These are phyloP conservation scores for Lucilia sericata DNA, from an alignment of 1,140 invertebrate species.

Conservation along the genomic window DNA sequence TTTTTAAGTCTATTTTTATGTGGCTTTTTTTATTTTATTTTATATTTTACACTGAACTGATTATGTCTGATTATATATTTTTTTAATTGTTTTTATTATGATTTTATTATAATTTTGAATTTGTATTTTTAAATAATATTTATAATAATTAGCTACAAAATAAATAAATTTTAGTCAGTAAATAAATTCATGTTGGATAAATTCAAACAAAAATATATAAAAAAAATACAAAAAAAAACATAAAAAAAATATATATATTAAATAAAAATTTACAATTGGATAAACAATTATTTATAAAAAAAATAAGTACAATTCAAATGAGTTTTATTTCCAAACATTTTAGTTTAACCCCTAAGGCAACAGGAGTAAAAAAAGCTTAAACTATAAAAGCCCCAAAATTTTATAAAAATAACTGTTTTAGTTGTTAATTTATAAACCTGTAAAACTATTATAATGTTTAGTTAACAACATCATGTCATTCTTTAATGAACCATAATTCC, in stretches of 20 bases:
- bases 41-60: conserved; percentile 18
- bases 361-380: too few species aligned
- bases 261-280: conserved; percentile 41
- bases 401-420: too few species aligned
- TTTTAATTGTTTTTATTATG: background rate
- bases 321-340: background rate
- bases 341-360: too few species aligned
- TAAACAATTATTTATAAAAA: conserved; percentile 28
- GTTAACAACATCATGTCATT: too few species aligned
- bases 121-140: background rate
- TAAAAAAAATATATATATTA: conserved; percentile 1
- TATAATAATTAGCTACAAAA: conserved; percentile 13
- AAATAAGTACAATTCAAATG: conserved; percentile 1
- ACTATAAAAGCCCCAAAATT: too few species aligned
- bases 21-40: background rate
- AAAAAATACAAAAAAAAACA: background rate
- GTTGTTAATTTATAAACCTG: too few species aligned
- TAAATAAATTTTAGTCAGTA: conserved; percentile 36
- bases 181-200: conserved; percentile 26
- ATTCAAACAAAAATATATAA: background rate
- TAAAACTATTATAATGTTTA: too few species aligned
- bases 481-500: too few species aligned
- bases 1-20: background rate
- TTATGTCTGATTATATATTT: background rate
- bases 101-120: conserved; percentile 18